These are phyloP conservation scores for Holacanthus passer DNA, from an alignment of 2,113 vertebrate species.

Conservation along the genomic window DNA sequence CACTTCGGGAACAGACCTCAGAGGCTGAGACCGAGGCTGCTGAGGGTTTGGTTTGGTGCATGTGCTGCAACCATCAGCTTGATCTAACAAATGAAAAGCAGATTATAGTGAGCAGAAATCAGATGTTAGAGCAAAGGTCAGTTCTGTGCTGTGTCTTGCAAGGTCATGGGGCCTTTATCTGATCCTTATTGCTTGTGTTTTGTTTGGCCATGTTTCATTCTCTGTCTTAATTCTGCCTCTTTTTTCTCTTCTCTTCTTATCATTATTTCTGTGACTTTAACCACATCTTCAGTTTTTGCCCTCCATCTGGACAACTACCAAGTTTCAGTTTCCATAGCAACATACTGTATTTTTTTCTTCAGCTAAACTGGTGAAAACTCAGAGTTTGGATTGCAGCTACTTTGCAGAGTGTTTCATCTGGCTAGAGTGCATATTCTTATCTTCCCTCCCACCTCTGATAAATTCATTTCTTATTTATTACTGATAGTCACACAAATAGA, in stretches of 20 bases:
- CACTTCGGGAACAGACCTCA: constrained; percentile 51
- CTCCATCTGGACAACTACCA: constrained; percentile 41
- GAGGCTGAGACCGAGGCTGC: constrained; percentile 42
- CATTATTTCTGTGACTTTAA: constrained; percentile 26
- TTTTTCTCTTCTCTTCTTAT: neutral
- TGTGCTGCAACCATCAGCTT: constrained; percentile 9
- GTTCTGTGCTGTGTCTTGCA: neutral
- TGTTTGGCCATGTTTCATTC: neutral
- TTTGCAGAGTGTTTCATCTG: constrained; percentile 50
- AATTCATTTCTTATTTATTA: constrained; percentile 6
- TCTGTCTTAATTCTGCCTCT: neutral
- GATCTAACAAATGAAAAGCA: constrained; percentile 15
- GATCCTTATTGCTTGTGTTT: neutral
- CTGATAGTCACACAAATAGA: neutral
- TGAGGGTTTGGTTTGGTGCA: constrained; percentile 17
- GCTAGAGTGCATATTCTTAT: constrained; percentile 10
- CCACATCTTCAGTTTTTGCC: constrained; percentile 39
- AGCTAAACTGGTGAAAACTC: constrained; percentile 39
- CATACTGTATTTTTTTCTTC: constrained; percentile 29
- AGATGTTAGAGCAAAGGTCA: constrained; percentile 31
- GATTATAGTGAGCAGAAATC: constrained; percentile 20
- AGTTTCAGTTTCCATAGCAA: constrained; percentile 75
- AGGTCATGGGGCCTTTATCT: neutral
- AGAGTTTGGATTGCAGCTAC: constrained; percentile 28
- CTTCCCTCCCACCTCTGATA: constrained; percentile 26